Base-by-base conservation (phyloP, 1,140 invertebrate species). In the Luehdorfia chinensis region DNA sequence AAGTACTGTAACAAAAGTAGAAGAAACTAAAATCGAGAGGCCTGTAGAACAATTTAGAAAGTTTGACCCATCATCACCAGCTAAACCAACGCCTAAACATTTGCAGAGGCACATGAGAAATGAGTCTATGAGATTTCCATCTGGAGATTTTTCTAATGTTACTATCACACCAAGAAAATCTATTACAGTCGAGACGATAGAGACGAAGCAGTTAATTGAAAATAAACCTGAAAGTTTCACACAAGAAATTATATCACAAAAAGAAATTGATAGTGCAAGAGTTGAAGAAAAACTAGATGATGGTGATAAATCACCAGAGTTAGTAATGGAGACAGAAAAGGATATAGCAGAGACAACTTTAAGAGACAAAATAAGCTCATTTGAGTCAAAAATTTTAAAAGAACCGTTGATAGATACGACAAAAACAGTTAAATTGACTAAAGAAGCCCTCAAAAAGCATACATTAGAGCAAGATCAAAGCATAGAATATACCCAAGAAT, bases 31-130 rank as follows among this genome's bases (percentile, higher is more conserved):
- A 56, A 53, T 59, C 21, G 81, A 85, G 34, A 56, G 68, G 49
- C 62, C 75, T 15, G 53, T 68, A 3, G 83, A 87, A 52, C 71
- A 76, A 47, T 83, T 86, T 50, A 76, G 73, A 33, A 84, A 84
- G 44, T 83, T 73, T 48, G 80, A 84, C 25, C 77, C 80, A 3
- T 84, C 75, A 6, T 87, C 80, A 18, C 77, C 86, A 3, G 79
- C 77, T 8, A 88, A 87, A 56, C 84, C 85, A n/a, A 85, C 84
- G 11, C 85, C 85, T 4, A 85, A 85, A 62, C 85, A 87, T 61
- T 72, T 88, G 51, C 87, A 87, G 68, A 78, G 85, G 43, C 87
- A 88, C 55, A 84, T 87, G 63, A 80, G 87, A 64, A 88, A 87
- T 48, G 87, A 88, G 47, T 88, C 87, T 0, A 88, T 88, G 87